phyloP scores from a whole-genome alignment of 2,113 vertebrate species.

The Triplophysa tibetana region DNA sequence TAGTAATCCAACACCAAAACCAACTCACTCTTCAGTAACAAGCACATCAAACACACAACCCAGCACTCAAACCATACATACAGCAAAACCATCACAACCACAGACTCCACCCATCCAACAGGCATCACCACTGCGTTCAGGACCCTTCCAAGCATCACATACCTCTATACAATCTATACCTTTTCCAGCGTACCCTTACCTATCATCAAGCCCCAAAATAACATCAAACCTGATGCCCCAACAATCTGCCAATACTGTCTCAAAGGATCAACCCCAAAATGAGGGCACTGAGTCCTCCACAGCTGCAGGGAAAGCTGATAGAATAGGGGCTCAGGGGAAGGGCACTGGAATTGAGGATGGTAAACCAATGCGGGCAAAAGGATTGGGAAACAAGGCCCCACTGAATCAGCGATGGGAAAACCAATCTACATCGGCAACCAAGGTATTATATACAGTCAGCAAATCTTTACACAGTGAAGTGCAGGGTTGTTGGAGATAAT shows the following conservation, averaged over 20 bases:
- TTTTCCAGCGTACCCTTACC: background rate
- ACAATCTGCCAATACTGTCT: slow-evolving; percentile 41
- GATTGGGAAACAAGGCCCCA: slow-evolving; percentile 55
- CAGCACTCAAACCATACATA: slow-evolving; percentile 13
- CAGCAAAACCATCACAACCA: slow-evolving; percentile 3
- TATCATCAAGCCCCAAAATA: slow-evolving; percentile 54
- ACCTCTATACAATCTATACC: slow-evolving; percentile 44
- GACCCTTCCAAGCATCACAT: slow-evolving; percentile 46
- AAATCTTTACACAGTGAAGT: background rate
- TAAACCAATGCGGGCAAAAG: slow-evolving; percentile 44
- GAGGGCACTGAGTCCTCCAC: slow-evolving; percentile 1
- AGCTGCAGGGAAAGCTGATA: slow-evolving; percentile 49
- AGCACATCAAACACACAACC: slow-evolving; percentile 20
- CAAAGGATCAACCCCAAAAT: slow-evolving; percentile 32
- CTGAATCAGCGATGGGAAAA: slow-evolving; percentile 61
- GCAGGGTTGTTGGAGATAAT: too few species aligned
- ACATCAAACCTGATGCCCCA: slow-evolving; percentile 46
- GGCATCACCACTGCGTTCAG: slow-evolving; percentile 12
- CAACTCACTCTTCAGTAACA: slow-evolving; percentile 21
- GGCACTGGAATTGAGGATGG: slow-evolving; percentile 1
- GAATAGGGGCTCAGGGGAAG: slow-evolving; percentile 14
- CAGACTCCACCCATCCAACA: slow-evolving; percentile 44
- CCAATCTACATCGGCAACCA: slow-evolving; percentile 50
- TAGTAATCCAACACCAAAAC: slow-evolving; percentile 20
- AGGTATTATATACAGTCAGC: slow-evolving; percentile 53